A percentile compares a stretch with the other conserved stretches of the same genome.
Evolutionary conservation across 2,113 vertebrate genomes (phyloP).

Genomic region (Etia nguti): DNA sequence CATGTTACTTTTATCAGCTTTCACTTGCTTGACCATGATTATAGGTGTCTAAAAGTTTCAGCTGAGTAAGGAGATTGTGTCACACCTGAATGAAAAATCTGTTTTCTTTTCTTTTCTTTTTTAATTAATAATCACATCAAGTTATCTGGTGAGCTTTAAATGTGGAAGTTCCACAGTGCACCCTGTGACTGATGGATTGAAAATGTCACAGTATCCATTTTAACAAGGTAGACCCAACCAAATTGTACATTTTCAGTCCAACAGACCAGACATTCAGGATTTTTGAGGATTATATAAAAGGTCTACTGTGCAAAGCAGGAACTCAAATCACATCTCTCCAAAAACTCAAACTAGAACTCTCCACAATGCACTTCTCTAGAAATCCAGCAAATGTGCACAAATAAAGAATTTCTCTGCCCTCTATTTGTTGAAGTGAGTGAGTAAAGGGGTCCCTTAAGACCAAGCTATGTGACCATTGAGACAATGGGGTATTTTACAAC

Average conservation of each 20-base stretch:
- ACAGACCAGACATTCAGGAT: conserved; percentile 27
- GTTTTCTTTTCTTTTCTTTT: neutral
- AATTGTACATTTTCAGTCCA: conserved; percentile 13
- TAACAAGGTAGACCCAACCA: conserved; percentile 45
- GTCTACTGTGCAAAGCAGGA: conserved; percentile 19
- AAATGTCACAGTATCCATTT: conserved; percentile 39
- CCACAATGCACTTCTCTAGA: neutral
- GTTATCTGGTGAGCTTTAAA: neutral
- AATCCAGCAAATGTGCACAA: conserved; percentile 41
- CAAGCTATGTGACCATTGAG: conserved; percentile 47
- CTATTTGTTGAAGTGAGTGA: conserved; percentile 53
- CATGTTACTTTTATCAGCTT: neutral
- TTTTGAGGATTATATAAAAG: conserved; percentile 26
- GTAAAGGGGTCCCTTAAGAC: conserved; percentile 59
- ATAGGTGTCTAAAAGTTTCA: neutral
- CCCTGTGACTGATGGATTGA: conserved; percentile 3
- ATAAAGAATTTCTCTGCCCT: conserved; percentile 38
- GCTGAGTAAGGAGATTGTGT: neutral
- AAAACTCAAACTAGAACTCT: conserved; percentile 20
- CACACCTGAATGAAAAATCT: neutral
- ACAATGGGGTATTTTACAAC: conserved; percentile 66
- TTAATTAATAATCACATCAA: neutral
- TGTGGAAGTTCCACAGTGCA: neutral
- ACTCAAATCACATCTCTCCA: conserved; percentile 14
- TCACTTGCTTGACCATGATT: neutral